Evolutionary conservation across 2,888 invertebrate genomes (phyloP).

Genomic region (Trissonchulus latispiculum): DNA sequence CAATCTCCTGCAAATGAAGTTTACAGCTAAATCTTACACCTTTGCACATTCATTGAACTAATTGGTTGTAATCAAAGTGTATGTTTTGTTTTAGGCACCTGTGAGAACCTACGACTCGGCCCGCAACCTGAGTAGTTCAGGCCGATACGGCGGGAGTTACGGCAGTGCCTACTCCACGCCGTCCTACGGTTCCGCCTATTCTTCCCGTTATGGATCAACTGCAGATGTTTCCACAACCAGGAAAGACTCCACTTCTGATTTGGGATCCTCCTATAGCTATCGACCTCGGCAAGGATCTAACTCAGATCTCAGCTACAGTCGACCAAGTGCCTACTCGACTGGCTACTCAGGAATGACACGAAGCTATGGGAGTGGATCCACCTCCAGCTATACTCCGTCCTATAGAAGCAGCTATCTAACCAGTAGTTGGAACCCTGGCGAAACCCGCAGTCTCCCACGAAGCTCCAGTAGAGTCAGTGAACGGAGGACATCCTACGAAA

Average conservation of each 20-base stretch:
- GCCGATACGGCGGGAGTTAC: neutral
- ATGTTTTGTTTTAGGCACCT: neutral
- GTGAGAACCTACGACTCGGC: neutral
- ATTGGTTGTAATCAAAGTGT: no score
- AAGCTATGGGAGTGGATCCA: neutral
- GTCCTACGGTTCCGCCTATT: neutral
- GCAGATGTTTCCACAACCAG: neutral
- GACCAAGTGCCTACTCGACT: no score
- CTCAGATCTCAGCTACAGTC: neutral
- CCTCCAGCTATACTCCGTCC: neutral
- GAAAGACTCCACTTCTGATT: neutral
- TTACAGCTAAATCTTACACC: no score
- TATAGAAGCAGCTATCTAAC: neutral
- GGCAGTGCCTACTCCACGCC: neutral
- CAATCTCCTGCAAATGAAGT: no score
- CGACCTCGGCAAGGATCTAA: neutral
- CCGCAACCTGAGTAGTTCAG: neutral
- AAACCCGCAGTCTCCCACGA: neutral
- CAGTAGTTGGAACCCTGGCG: neutral
- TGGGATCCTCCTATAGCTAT: neutral
- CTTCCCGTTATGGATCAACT: neutral
- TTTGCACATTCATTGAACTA: no score
- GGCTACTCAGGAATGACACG: neutral
- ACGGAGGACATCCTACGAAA: no score
- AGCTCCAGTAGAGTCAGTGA: neutral